phyloP scores from a whole-genome alignment of 2,113 vertebrate species.

The Colinus virginianus region DNA sequence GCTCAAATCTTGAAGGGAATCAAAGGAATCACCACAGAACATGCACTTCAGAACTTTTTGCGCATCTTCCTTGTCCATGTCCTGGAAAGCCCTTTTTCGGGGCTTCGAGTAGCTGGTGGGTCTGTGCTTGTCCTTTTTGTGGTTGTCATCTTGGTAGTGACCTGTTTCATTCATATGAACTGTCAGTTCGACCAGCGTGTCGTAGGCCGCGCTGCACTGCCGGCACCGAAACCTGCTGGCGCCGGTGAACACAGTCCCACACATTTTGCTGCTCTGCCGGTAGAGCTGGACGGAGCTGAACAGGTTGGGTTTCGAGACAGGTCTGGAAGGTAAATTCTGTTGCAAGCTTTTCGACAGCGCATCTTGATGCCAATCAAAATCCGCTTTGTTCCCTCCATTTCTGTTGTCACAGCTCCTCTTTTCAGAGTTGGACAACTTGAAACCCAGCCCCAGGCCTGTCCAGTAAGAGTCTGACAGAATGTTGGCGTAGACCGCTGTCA shows the following conservation, averaged over 20 bases:
- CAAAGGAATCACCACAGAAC: constrained; percentile 98
- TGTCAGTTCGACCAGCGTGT: constrained; percentile 95
- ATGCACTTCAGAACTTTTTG: constrained; percentile 98
- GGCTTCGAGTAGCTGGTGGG: constrained; percentile 92
- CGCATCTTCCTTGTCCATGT: constrained; percentile 96
- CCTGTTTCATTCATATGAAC: constrained; percentile 98
- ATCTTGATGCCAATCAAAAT: constrained; percentile 98
- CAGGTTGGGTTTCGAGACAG: constrained; percentile 91
- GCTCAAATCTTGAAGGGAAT: constrained; percentile 96
- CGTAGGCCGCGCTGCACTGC: constrained; percentile 96
- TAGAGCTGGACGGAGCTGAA: constrained; percentile 97
- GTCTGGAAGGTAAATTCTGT: constrained; percentile 89
- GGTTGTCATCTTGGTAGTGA: constrained; percentile 98
- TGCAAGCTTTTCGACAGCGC: constrained; percentile 95
- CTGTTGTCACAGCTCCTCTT: constrained; percentile 91
- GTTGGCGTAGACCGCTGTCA: constrained; percentile 97
- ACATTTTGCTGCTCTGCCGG: constrained; percentile 91
- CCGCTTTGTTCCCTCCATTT: constrained; percentile 87
- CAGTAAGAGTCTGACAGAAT: constrained; percentile 98
- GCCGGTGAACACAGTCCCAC: constrained; percentile 91
- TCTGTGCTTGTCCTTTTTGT: constrained; percentile 88
- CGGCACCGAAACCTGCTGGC: constrained; percentile 96
- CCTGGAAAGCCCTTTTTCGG: constrained; percentile 93
- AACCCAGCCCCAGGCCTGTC: constrained; percentile 92
- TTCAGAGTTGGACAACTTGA: constrained; percentile 89